A percentile compares a stretch with the other conserved stretches of the same genome.
phyloP scores from a whole-genome alignment of 2,113 vertebrate species.

The Amblyopsis rosae region DNA sequence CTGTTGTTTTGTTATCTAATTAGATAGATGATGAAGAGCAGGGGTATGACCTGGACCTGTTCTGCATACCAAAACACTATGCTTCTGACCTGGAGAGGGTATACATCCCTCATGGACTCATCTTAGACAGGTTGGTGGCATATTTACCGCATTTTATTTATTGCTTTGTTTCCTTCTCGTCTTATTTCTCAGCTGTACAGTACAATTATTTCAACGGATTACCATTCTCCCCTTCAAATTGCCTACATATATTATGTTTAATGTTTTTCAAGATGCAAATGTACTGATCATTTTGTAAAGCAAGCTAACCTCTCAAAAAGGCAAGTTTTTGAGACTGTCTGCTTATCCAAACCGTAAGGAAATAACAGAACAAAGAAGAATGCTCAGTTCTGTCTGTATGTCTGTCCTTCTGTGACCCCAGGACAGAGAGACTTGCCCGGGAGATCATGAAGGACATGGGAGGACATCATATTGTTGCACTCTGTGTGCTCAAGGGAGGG shows the following conservation, averaged over 20 bases:
- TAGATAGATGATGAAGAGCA: slow-evolving; percentile 95
- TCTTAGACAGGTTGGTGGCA: slow-evolving; percentile 90
- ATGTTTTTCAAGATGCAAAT: too few species aligned
- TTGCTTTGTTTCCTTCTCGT: background rate
- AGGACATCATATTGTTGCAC: slow-evolving; percentile 94
- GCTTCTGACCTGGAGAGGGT: slow-evolving; percentile 89
- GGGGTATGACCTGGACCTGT: slow-evolving; percentile 94
- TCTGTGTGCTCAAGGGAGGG: slow-evolving; percentile 97
- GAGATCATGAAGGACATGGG: slow-evolving; percentile 99
- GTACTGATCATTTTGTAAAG: too few species aligned
- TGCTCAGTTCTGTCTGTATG: slow-evolving; percentile 35
- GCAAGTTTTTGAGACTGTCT: slow-evolving; percentile 1
- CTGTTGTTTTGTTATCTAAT: slow-evolving; percentile 50
- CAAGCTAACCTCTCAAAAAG: slow-evolving; percentile 3
- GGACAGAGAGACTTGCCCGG: slow-evolving; percentile 93
- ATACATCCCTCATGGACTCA: slow-evolving; percentile 97
- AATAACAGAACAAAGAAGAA: slow-evolving; percentile 22
- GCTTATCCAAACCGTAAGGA: slow-evolving; percentile 35
- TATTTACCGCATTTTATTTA: background rate
- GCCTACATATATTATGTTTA: background rate
- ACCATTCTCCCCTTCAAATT: background rate
- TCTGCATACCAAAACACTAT: slow-evolving; percentile 98
- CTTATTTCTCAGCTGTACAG: too few species aligned
- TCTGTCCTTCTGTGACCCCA: slow-evolving; percentile 53
- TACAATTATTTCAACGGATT: background rate